Conservation (phyloP, 2,113 vertebrate species). For the Arothron firmamentum region DNA sequence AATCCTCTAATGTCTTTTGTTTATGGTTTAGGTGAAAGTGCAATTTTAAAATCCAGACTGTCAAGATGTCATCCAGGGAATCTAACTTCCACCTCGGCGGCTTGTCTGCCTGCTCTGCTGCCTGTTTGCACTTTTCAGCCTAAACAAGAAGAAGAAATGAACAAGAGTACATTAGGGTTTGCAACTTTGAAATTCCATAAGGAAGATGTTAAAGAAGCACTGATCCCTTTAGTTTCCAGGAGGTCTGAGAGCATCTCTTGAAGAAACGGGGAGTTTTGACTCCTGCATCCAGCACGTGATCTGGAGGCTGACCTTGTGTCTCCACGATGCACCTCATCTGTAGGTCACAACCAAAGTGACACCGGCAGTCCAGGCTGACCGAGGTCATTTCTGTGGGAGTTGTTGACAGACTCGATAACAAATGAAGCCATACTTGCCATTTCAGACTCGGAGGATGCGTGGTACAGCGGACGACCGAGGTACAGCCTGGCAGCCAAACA, state of each 20-base stretch:
- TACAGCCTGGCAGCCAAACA: neutral
- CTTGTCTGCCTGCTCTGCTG: too few relatives aligned
- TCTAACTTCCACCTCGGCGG: too few relatives aligned
- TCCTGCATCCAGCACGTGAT: neutral
- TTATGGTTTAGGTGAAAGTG: too few relatives aligned
- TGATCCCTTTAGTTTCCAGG: neutral
- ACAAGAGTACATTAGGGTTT: too few relatives aligned
- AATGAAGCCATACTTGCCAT: neutral
- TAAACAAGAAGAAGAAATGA: too few relatives aligned
- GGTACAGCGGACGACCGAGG: neutral
- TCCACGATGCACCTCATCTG: neutral
- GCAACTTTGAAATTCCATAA: too few relatives aligned
- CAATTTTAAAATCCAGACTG: neutral
- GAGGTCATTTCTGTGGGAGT: too few relatives aligned
- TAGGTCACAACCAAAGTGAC: neutral
- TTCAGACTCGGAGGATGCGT: neutral
- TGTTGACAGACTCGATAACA: neutral
- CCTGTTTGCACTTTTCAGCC: too few relatives aligned
- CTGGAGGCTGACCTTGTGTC: neutral
- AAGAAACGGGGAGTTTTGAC: neutral
- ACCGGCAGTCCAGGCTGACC: neutral
- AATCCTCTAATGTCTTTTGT: neutral
- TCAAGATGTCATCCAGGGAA: too few relatives aligned
- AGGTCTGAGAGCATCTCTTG: neutral
- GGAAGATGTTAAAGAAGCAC: neutral